Evolutionary conservation across 2,888 invertebrate species (phyloP).

Genomic region (Rotaria socialis): DNA sequence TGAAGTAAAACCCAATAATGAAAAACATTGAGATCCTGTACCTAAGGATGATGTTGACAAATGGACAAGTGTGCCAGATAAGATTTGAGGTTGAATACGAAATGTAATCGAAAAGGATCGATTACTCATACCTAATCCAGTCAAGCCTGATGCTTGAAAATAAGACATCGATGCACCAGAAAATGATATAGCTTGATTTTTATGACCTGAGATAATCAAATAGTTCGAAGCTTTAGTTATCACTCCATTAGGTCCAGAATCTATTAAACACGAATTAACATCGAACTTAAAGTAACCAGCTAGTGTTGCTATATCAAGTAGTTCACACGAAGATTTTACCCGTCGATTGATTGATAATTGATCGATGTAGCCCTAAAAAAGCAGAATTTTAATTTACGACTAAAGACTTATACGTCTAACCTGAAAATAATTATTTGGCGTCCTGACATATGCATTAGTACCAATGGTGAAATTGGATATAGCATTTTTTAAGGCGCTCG

Average conservation of each 20-base stretch:
- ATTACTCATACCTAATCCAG: background rate
- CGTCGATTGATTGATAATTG: background rate
- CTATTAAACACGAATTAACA: background rate
- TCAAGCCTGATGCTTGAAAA: background rate
- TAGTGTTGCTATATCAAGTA: background rate
- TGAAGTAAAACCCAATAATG: background rate
- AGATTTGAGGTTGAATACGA: background rate
- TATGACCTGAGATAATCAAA: background rate
- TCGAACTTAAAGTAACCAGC: background rate
- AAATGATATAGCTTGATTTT: background rate
- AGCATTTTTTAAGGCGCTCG: background rate
- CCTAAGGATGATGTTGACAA: background rate
- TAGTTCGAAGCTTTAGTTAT: too few relatives aligned
- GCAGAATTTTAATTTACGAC: too few relatives aligned
- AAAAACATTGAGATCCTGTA: background rate
- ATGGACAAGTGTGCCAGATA: background rate
- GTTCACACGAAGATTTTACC: background rate
- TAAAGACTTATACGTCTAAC: background rate
- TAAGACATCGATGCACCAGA: background rate
- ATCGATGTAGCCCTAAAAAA: background rate
- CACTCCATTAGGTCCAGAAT: background rate
- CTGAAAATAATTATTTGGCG: background rate
- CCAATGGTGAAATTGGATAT: background rate
- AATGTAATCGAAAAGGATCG: background rate
- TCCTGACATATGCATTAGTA: background rate